phyloP scores from a whole-genome alignment of 2,797 vertebrate genomes.

The Cephalopachus bancanus region DNA sequence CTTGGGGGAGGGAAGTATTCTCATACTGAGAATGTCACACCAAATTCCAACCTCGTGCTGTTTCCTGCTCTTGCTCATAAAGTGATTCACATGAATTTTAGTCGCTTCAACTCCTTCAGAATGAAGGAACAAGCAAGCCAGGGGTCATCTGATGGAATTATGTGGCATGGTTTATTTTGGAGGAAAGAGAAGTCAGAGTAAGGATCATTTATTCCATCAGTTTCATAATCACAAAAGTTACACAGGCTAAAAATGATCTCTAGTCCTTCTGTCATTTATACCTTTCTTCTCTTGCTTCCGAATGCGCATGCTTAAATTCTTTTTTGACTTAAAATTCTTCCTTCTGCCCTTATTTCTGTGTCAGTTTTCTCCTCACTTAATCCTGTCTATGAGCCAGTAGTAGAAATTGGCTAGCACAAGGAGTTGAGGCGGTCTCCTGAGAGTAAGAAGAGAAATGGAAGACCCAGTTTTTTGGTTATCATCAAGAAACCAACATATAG shows the following conservation, averaged over 20 bases:
- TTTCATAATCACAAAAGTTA: conserved; percentile 63
- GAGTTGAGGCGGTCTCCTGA: background rate
- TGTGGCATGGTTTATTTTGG: conserved; percentile 53
- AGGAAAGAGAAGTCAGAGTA: conserved; percentile 59
- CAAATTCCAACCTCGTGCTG: conserved; percentile 56
- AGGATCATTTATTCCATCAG: conserved; percentile 59
- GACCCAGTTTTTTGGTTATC: background rate
- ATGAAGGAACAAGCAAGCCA: conserved; percentile 18
- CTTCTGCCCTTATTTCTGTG: conserved; percentile 53
- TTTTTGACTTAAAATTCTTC: background rate
- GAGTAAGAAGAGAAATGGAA: conserved; percentile 8
- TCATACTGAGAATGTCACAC: conserved; percentile 38
- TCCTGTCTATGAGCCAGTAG: conserved; percentile 49
- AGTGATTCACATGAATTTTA: conserved; percentile 66
- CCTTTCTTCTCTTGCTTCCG: conserved; percentile 14
- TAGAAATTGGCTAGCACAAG: background rate
- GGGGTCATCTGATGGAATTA: background rate
- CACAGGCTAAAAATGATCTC: conserved; percentile 59
- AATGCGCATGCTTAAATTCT: conserved; percentile 51
- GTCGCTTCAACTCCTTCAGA: conserved; percentile 65
- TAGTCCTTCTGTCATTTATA: conserved; percentile 49
- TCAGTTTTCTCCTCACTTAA: conserved; percentile 46
- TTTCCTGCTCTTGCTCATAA: conserved; percentile 69
- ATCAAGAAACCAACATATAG: background rate
- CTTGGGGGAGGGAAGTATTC: conserved; percentile 57